Evolutionary conservation across 2,888 invertebrate species (phyloP).

Genomic region (Brenthis hecate): DNA sequence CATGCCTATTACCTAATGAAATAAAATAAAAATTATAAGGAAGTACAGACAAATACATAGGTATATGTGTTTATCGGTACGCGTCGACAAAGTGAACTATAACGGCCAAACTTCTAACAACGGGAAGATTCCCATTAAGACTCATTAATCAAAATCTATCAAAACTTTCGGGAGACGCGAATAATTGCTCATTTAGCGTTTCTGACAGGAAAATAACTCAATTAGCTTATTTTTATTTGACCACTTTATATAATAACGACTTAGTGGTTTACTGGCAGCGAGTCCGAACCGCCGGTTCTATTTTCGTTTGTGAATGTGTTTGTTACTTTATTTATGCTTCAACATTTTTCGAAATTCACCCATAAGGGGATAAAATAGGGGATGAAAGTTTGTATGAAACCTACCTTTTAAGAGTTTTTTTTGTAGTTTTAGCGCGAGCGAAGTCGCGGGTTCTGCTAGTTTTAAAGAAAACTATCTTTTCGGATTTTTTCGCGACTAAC

Average conservation of each 20-base stretch:
- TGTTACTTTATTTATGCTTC: too few species aligned
- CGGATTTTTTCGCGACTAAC: too few species aligned
- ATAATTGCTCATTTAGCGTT: constrained; percentile 19
- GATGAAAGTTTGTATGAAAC: too few species aligned
- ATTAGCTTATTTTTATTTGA: neutral
- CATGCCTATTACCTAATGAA: neutral
- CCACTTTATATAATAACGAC: neutral
- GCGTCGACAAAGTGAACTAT: constrained; percentile 9
- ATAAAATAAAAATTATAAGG: neutral
- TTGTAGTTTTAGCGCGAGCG: too few species aligned
- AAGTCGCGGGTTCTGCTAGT: too few species aligned
- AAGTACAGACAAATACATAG: neutral
- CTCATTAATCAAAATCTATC: constrained; percentile 23
- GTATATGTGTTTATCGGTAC: neutral
- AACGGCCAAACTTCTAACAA: constrained; percentile 15
- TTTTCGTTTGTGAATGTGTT: neutral
- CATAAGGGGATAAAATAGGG: too few species aligned
- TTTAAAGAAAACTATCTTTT: too few species aligned
- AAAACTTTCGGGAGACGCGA: constrained; percentile 15
- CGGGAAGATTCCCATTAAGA: constrained; percentile 18
- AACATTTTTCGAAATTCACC: too few species aligned
- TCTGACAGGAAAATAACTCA: constrained; percentile 6
- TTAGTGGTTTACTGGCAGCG: neutral
- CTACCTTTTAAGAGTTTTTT: too few species aligned
- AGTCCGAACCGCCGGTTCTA: neutral